Evolutionary conservation across 2,113 vertebrate species (phyloP), one percentile per base, ranked within the genome.

Genomic region (Tetrao urogallus): DNA sequence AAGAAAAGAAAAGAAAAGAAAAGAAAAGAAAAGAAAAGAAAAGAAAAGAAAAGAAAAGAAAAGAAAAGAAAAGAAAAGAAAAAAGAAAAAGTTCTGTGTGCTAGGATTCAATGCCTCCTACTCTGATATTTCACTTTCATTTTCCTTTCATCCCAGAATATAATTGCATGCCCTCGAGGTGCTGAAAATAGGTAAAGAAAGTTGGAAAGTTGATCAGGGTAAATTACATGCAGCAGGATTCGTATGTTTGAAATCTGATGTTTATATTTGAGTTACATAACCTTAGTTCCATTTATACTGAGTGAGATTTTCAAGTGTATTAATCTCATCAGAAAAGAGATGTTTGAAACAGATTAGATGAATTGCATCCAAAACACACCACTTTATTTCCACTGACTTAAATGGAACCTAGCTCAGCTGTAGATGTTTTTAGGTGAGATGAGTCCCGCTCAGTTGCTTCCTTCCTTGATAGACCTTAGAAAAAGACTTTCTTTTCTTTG

Each of bases 201-300:
- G 63, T 66, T 89, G 73, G 12, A 54, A 54, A 54, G 13, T 54
- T 54, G 25, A 16, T 67, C 66, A 66, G 63, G 30, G 67, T 92
- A 71, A 94, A 70, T 91, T 90, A 65, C 36, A 66, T 82, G 36
- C 14, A 74, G 42, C 24, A 88, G 64, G 18, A 86, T 40, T 77
- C 54, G 71, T 79, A 40, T 70, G 27, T 73, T 48, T 89, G 45
- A 88, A 78, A 56, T 76, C 58, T 76, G 69, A 48, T 25, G 63
- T 92, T 63, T 82, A 50, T 45, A 80, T 82, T 95, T 92, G 64
- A 88, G 45, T 77, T 86, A 67, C 40, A n/a, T 73, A 88, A 69
- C 66, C 43, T 84, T 57, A 28, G 27, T 56, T 86, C 17, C 12
- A 30, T 38, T 91, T 34, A 45, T 15, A 80, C 38, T 19, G 72